These are phyloP conservation scores for Leontopithecus rosalia DNA, from an alignment of 2,797 vertebrate genomes.

Conservation along the genomic window DNA sequence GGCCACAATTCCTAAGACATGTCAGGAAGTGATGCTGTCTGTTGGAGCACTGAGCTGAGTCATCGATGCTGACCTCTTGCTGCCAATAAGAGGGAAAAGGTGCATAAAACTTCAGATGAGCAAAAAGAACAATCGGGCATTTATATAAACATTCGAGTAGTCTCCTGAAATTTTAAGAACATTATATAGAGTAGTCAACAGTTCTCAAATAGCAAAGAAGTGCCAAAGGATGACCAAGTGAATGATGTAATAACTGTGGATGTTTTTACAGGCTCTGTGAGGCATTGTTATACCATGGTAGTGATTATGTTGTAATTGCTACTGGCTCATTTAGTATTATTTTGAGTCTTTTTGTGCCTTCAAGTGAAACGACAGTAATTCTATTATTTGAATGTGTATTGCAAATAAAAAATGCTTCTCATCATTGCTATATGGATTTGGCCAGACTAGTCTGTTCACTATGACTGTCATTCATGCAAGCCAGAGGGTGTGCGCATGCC, in stretches of 20 bases:
- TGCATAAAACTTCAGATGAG: neutral
- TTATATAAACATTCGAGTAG: neutral
- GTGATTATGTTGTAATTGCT: constrained; percentile 22
- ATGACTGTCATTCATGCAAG: neutral
- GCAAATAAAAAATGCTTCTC: neutral
- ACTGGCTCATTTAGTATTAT: neutral
- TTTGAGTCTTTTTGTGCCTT: constrained; percentile 10
- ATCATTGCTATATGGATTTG: neutral
- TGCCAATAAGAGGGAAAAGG: neutral
- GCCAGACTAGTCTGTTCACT: neutral
- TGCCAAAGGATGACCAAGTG: neutral
- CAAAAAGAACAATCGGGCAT: rapidly evolving
- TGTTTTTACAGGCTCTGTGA: constrained; percentile 18
- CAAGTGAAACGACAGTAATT: neutral
- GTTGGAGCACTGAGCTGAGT: neutral
- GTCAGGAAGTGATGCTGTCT: neutral
- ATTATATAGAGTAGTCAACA: neutral
- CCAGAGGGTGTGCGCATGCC: rapidly evolving
- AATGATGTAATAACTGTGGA: neutral
- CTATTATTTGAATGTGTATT: neutral
- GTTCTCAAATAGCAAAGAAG: neutral
- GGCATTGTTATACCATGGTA: neutral
- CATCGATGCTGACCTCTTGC: neutral
- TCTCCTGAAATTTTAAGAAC: neutral
- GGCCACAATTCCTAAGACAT: neutral